A percentile compares a stretch with the other conserved stretches of the same genome.
These are phyloP conservation scores for Anoplius nigerrimus DNA, from an alignment of 2,888 invertebrate species.

Conservation along the genomic window DNA sequence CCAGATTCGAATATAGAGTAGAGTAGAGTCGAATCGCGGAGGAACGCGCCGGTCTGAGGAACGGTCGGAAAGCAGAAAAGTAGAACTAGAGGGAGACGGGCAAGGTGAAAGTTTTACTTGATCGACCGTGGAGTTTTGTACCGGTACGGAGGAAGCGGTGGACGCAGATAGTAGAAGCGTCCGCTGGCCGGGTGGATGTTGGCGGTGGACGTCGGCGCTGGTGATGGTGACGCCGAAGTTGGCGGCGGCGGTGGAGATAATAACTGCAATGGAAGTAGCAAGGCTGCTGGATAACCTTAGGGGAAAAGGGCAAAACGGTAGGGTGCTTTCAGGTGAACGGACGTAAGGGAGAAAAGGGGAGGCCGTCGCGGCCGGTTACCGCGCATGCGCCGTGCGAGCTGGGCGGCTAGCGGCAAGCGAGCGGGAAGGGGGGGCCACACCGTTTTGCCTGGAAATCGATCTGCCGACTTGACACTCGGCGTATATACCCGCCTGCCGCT, in stretches of 20 bases:
- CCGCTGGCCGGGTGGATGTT: not conserved
- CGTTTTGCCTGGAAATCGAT: constrained; percentile 53
- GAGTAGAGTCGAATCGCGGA: no score
- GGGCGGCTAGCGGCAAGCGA: not conserved
- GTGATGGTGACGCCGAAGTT: not conserved
- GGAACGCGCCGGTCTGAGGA: no score
- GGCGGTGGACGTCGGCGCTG: not conserved
- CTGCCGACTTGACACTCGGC: constrained; percentile 37
- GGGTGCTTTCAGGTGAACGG: constrained; percentile 8
- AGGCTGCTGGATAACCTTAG: not conserved
- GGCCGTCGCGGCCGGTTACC: not conserved
- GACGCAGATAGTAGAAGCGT: not conserved
- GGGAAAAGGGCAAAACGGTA: constrained; percentile 11
- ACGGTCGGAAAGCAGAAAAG: not conserved
- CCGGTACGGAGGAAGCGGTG: constrained; percentile 12
- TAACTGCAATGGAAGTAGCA: constrained; percentile 2
- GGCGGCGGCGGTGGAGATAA: constrained; percentile 16
- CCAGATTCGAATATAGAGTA: no score
- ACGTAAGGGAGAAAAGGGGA: not conserved
- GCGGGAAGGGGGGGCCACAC: constrained; percentile 33
- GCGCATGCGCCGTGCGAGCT: not conserved
- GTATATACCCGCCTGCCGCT: no score
- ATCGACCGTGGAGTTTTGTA: constrained; percentile 43
- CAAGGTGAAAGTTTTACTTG: constrained; percentile 38
- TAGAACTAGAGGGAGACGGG: constrained; percentile 3